A percentile compares a stretch with the other conserved stretches of the same genome.
Conservation (phyloP, 1,140 invertebrate species). For the Eriosoma lanigerum region DNA sequence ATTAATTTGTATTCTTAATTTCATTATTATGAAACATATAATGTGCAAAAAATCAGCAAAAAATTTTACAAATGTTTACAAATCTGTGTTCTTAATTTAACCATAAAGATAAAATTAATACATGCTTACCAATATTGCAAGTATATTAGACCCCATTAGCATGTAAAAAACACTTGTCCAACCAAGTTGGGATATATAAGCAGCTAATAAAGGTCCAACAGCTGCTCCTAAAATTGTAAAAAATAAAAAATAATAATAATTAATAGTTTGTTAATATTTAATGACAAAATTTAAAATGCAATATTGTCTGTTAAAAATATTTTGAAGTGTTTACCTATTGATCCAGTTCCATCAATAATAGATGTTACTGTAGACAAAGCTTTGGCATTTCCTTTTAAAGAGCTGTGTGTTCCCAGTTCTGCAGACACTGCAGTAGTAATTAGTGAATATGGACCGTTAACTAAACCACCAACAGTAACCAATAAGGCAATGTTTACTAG, state of each 20-base stretch:
- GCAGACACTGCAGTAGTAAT: conserved; percentile 96
- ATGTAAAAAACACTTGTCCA: conserved; percentile 92
- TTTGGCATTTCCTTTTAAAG: conserved; percentile 79
- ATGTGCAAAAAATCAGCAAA: too few relatives aligned
- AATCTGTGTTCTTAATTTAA: too few relatives aligned
- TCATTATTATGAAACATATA: too few relatives aligned
- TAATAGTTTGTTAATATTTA: not conserved
- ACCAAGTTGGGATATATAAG: conserved; percentile 71
- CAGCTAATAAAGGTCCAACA: conserved; percentile 85
- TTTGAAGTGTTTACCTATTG: conserved; percentile 70
- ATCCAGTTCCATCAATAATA: conserved; percentile 95
- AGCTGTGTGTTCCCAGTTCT: conserved; percentile 86
- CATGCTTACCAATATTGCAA: conserved; percentile 71
- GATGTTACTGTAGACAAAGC: conserved; percentile 94
- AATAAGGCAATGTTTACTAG: conserved; percentile 65
- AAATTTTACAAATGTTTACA: too few relatives aligned
- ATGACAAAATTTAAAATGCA: not conserved
- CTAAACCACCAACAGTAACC: conserved; percentile 76
- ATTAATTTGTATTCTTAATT: too few relatives aligned
- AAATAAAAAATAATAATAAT: not conserved
- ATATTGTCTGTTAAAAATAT: too few relatives aligned
- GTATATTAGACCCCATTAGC: conserved; percentile 80
- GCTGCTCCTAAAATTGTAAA: conserved; percentile 70
- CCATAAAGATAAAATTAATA: too few relatives aligned
- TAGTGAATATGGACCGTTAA: conserved; percentile 93